Percentiles rank a stretch among this genome's conserved stretches.
Evolutionary conservation across 2,113 vertebrate genomes (phyloP).

Genomic region (Corythornis madagascariensis): DNA sequence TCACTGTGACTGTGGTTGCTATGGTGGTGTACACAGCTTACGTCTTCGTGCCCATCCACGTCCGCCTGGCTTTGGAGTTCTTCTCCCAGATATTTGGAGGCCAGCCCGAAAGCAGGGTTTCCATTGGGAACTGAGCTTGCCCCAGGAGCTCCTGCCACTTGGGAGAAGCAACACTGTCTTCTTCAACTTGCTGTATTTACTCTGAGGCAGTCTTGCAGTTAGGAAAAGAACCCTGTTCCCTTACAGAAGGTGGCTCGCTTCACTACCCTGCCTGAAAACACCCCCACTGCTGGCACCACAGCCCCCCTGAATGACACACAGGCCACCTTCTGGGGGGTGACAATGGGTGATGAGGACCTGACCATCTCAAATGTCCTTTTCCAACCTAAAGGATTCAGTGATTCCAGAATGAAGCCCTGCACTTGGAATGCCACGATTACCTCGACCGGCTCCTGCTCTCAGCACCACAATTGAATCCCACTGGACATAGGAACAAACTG

Average conservation of each 20-base stretch:
- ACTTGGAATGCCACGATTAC: neutral
- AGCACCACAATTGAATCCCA: neutral
- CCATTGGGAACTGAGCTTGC: slow-evolving; percentile 76
- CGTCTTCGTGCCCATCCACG: slow-evolving; percentile 92
- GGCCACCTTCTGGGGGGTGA: neutral
- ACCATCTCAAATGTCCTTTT: too few species aligned
- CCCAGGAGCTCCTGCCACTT: neutral
- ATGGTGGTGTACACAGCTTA: slow-evolving; percentile 97
- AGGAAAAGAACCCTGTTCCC: neutral
- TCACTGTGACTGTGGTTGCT: slow-evolving; percentile 85
- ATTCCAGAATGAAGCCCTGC: neutral
- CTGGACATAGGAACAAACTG: neutral
- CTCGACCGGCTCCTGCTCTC: neutral
- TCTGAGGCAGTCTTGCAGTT: neutral
- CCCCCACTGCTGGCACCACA: neutral
- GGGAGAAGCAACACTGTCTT: neutral
- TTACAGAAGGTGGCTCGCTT: neutral
- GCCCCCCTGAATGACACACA: neutral
- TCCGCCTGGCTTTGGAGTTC: slow-evolving; percentile 90
- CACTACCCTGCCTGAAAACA: neutral
- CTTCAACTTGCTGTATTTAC: neutral
- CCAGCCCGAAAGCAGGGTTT: slow-evolving; percentile 76
- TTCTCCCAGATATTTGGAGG: slow-evolving; percentile 87
- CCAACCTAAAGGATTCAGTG: too few species aligned
- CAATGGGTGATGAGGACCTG: neutral